Percentiles rank a stretch among this genome's conserved stretches.
These are phyloP conservation scores for Drosophila lacteicornis DNA, from an alignment of 1,140 invertebrate genomes.

Conservation along the genomic window DNA sequence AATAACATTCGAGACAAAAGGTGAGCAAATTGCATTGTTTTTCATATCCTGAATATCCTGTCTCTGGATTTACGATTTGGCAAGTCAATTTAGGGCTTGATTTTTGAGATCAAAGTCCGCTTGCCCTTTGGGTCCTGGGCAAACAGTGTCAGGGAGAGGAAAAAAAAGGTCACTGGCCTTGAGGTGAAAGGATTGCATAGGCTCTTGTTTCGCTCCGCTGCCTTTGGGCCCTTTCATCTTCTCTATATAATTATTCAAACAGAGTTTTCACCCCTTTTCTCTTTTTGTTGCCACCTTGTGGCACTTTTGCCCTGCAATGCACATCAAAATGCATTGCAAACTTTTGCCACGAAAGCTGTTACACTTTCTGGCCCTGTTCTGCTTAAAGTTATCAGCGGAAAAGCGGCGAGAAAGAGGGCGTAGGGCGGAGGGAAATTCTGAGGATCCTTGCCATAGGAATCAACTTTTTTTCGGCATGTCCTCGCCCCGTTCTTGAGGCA, in stretches of 20 bases:
- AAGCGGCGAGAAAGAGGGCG: not conserved
- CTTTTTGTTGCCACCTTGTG: slow-evolving; percentile 26
- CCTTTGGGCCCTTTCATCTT: slow-evolving; percentile 40
- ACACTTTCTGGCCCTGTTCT: slow-evolving; percentile 54
- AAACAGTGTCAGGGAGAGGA: slow-evolving; percentile 13
- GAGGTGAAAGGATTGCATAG: slow-evolving; percentile 41
- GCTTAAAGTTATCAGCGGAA: slow-evolving; percentile 56
- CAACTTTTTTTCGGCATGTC: slow-evolving; percentile 33
- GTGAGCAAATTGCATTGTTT: slow-evolving; percentile 46
- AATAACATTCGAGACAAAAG: slow-evolving; percentile 9
- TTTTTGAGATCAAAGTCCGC: slow-evolving; percentile 33
- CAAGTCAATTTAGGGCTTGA: slow-evolving; percentile 32
- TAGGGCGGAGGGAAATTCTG: not conserved
- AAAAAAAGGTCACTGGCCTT: slow-evolving; percentile 57
- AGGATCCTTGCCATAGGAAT: slow-evolving; percentile 16
- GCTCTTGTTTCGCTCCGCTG: slow-evolving; percentile 18
- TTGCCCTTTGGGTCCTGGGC: slow-evolving; percentile 16
- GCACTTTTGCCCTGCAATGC: slow-evolving; percentile 34
- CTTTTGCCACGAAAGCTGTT: slow-evolving; percentile 56
- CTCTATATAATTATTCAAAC: slow-evolving; percentile 65
- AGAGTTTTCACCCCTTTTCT: slow-evolving; percentile 7
- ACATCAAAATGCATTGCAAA: slow-evolving; percentile 76
- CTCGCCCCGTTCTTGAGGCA: slow-evolving; percentile 34
- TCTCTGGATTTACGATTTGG: slow-evolving; percentile 6
- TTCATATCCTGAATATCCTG: slow-evolving; percentile 17